Evolutionary conservation across 2,113 vertebrate genomes (phyloP).

Genomic region (Chaetorhynchus papuensis): DNA sequence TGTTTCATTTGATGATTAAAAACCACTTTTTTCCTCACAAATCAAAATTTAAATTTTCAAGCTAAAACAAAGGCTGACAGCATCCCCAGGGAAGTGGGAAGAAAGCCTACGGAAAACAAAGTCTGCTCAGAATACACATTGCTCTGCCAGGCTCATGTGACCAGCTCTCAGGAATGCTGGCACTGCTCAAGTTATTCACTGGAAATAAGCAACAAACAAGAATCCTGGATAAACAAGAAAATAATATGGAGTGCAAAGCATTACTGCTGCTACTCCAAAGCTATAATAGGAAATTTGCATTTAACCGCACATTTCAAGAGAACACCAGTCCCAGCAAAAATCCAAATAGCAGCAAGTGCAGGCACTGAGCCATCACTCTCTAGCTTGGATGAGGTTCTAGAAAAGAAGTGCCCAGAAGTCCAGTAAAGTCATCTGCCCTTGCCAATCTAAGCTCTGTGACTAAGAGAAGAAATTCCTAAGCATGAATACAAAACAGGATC

Average conservation of each 20-base stretch:
- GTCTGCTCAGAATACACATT: background rate
- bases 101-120: conserved; percentile 11
- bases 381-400: background rate
- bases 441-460: background rate
- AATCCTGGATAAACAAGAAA: conserved; percentile 12
- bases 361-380: background rate
- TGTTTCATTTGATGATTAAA: background rate
- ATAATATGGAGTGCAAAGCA: background rate
- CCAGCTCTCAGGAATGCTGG: conserved; percentile 33
- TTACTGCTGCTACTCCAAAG: background rate
- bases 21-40: background rate
- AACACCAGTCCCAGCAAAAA: background rate
- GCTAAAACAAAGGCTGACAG: conserved; percentile 21
- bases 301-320: background rate
- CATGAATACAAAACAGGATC: background rate
- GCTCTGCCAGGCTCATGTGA: conserved; percentile 40
- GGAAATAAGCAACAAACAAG: background rate
- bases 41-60: background rate
- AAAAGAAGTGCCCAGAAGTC: background rate
- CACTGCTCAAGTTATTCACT: background rate
- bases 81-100: conserved; percentile 30
- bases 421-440: background rate
- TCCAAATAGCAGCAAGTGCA: background rate
- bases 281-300: background rate
- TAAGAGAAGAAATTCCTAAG: background rate